Conservation (phyloP, 2,113 vertebrate species). For the Phasianus colchicus region DNA sequence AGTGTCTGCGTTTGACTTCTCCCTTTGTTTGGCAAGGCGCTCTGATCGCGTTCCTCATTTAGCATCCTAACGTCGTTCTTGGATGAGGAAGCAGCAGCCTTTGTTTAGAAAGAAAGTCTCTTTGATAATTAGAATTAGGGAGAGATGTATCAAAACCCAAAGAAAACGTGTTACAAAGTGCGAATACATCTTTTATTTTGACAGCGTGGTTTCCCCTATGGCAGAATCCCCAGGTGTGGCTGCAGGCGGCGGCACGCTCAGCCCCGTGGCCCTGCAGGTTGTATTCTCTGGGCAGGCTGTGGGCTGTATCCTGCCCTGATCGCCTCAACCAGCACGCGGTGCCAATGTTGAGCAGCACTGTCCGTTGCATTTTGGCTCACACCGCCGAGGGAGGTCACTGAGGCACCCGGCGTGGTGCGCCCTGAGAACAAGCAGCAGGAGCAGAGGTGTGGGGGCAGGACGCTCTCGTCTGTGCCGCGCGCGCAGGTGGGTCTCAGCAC, state of each 20-base stretch:
- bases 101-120: constrained; percentile 27
- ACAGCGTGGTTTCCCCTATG: not conserved
- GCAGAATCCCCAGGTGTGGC: not conserved
- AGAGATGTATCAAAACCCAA: constrained; percentile 16
- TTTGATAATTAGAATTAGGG: constrained; percentile 23
- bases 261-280: too few species aligned
- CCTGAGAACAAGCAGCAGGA: too few species aligned
- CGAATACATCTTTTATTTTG: not conserved
- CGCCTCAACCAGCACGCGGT: too few species aligned
- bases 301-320: not conserved
- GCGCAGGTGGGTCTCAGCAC: too few species aligned
- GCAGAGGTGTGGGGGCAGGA: not conserved
- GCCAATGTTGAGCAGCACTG: accelerated
- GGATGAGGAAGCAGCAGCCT: constrained; percentile 33
- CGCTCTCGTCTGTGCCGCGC: not conserved
- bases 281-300: not conserved
- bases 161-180: not conserved
- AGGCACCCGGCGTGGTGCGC: accelerated
- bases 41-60: constrained; percentile 24
- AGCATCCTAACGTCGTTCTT: not conserved
- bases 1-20: constrained; percentile 35
- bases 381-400: accelerated
- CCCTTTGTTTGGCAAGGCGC: constrained; percentile 33
- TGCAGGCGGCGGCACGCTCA: not conserved
- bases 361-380: accelerated